Base-by-base conservation (phyloP, 2,797 vertebrate species). In the Erpetoichthys calabaricus region DNA sequence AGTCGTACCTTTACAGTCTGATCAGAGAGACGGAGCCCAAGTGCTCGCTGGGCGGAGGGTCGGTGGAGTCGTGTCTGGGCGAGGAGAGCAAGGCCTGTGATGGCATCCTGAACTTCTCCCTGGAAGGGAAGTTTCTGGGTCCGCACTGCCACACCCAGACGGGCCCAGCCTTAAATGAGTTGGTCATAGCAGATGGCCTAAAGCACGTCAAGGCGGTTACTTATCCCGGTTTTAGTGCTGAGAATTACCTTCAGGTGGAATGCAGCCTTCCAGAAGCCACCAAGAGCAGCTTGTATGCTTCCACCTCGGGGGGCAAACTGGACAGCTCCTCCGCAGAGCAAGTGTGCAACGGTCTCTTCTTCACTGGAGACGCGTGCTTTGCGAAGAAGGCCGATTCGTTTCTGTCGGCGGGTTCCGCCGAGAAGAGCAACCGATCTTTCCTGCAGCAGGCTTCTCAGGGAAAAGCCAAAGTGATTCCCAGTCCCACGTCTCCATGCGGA, bases 401-500 rank as follows among this genome's bases (percentile, higher is more conserved):
- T 44, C 41, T 44, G 41, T 53, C 57, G 9, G 56, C 70, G n/a
- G 69, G 73, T 1, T 57, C 67, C 50, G 76, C 73, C 0, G 81
- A 76, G 70, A 75, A 59, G 44, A 81, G 59, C 64, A 6, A 3
- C 58, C 43, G 57, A 43, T 68, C 2, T 60, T 58, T 75, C 8
- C 25, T 59, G 61, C 59, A 59, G 45, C 79, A 80, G 54, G 67
- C 70, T 45, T 65, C 76, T 60, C 71, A 75, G 6, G 83, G 75
- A 43, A 78, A 81, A 71, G 80, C 83, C 59, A 61, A 78, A 6
- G 76, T 84, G 58, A 79, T 82, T 9, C 66, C 82, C 49, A 86
- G 83, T 59, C 80, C 84, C 6, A 76, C 78, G 65, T 67, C 88
- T 46, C 82, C 83, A 64, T 69, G 67, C 52, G 85, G 83, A 69